These are phyloP conservation scores for Drosophila emarginata DNA, from an alignment of 2,888 invertebrate species.

Conservation along the genomic window DNA sequence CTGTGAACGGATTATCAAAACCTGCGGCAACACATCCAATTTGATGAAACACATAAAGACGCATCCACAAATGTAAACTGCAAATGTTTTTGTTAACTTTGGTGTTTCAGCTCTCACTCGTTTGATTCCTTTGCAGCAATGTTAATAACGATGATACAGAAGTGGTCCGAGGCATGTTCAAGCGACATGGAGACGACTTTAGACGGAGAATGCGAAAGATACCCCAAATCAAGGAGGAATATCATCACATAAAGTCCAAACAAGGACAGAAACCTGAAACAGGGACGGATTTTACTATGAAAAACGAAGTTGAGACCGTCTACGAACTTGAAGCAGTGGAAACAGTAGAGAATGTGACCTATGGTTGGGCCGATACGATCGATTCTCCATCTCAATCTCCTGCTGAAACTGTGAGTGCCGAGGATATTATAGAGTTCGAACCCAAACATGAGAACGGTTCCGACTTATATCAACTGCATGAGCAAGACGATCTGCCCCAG, in stretches of 20 bases:
- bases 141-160: slow-evolving; percentile 48
- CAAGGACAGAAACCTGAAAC: background rate
- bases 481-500: background rate
- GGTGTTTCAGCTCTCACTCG: background rate
- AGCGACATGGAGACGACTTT: slow-evolving; percentile 24
- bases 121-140: slow-evolving; percentile 47
- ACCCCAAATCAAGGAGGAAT: slow-evolving; percentile 15
- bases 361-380: background rate
- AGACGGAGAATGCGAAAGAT: slow-evolving; percentile 31
- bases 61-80: slow-evolving; percentile 55
- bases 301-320: slow-evolving; percentile 18
- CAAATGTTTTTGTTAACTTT: background rate
- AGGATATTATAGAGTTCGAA: slow-evolving; percentile 57
- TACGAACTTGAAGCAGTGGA: slow-evolving; percentile 47
- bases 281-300: background rate
- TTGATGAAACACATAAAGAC: slow-evolving; percentile 61
- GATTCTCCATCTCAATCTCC: slow-evolving; percentile 44
- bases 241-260: slow-evolving; percentile 33
- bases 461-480: slow-evolving; percentile 24
- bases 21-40: slow-evolving; percentile 59
- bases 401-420: slow-evolving; percentile 43
- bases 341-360: slow-evolving; percentile 32
- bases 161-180: slow-evolving; percentile 56
- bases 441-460: slow-evolving; percentile 35
- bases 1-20: slow-evolving; percentile 59